Base-by-base conservation (phyloP, 2,888 invertebrate species). In the Trissolcus japonicus region DNA sequence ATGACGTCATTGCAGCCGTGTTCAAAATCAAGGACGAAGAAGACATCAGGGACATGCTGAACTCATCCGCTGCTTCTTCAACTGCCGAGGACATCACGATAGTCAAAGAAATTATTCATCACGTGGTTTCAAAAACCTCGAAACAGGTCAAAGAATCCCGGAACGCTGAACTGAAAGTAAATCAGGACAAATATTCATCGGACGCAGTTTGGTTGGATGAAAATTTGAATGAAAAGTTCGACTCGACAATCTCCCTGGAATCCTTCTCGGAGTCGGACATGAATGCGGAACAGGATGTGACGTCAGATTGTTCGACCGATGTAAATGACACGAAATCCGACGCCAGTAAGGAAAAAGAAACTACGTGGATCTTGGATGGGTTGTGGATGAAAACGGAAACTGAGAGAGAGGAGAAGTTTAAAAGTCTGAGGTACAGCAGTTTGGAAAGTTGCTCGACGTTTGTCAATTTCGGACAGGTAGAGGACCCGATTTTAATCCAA, bases 31-130 rank as follows among this genome's bases (percentile, higher is more conserved):
- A 35, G 35, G 11, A 7, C 35, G 35, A 35, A 1, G 61, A 69
- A 35, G 7, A 35, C 6, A 21, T 11, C 11, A 46, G 59, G 53
- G 69, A 63, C 48, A 65, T 21, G 50, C 40, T 59, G 17, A 51
- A 60, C 13, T 14, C 4, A 4, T 62, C 72, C 0, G 50, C 48
- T 21, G 40, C 60, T 7, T 43, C 56, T 1, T 16, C 9, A 4
- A 59, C 35, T 6, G 69, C 40, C n/a, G 68, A 72, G 16, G 72
- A 80, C 9, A 14, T 83, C 9, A 61, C 83, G 1, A 81, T 87
- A 0, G 76, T 88, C 9, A 74, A 80, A 6, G 88, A 88, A 75
- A 61, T 88, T 1, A 82, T 88, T 41, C 85, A 88, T 72, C 86
- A 87, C 35, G 69, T 86, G 67, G 80, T 82, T 17, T 29, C 76